phyloP scores from a whole-genome alignment of 2,888 invertebrate species.

The Brachylomia viminalis region DNA sequence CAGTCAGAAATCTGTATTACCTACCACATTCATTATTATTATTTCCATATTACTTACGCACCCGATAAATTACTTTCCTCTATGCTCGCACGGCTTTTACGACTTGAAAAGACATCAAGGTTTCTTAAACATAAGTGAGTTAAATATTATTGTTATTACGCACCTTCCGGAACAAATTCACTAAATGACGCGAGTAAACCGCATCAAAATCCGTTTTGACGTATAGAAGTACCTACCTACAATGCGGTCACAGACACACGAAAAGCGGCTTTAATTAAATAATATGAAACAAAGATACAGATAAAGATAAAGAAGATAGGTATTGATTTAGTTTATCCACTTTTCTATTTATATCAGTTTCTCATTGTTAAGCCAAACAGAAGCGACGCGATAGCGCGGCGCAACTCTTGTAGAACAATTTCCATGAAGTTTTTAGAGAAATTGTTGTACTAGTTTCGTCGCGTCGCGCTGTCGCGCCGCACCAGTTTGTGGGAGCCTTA shows the following conservation, averaged over 20 bases:
- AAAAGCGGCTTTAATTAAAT: background rate
- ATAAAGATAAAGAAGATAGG: background rate
- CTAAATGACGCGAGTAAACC: background rate
- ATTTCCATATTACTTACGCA: background rate
- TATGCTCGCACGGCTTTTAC: background rate
- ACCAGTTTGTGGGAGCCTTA: too few relatives aligned
- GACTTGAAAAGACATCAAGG: background rate
- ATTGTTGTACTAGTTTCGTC: too few relatives aligned
- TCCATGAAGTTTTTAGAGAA: too few relatives aligned
- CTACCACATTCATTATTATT: background rate
- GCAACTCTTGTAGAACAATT: too few relatives aligned
- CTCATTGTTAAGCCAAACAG: slow-evolving; percentile 37
- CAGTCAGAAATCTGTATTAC: background rate
- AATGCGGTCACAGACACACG: background rate
- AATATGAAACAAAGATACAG: background rate
- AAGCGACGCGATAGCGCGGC: too few relatives aligned
- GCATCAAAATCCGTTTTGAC: background rate
- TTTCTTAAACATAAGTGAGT: background rate
- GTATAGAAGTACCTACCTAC: background rate
- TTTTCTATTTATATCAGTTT: slow-evolving; percentile 24
- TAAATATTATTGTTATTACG: too few relatives aligned
- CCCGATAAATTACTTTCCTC: too few relatives aligned
- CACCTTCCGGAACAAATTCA: background rate
- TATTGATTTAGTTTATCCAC: background rate
- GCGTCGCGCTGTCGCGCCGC: too few relatives aligned